Evolutionary conservation across 2,113 vertebrate genomes (phyloP).

Genomic region (Podocnemis expansa): DNA sequence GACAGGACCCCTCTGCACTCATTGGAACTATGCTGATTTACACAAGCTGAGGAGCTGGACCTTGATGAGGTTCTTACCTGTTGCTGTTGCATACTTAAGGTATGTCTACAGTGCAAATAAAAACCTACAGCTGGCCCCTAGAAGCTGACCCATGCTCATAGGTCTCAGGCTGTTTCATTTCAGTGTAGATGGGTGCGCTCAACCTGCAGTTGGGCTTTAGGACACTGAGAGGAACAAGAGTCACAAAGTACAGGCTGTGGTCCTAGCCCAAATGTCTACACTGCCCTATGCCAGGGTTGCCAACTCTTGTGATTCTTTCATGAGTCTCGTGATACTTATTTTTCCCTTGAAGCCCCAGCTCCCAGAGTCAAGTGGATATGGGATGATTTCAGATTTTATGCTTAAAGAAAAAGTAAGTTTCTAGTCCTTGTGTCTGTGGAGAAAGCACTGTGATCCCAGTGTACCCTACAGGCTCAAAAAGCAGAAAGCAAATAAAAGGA

Average conservation of each 20-base stretch:
- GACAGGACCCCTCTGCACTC: fast-evolving
- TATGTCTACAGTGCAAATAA: too few relatives aligned
- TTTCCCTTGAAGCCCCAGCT: not conserved
- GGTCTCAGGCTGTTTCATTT: too few relatives aligned
- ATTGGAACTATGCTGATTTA: not conserved
- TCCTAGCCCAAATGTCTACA: not conserved
- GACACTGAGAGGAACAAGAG: too few relatives aligned
- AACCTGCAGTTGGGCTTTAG: too few relatives aligned
- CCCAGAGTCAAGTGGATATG: not conserved
- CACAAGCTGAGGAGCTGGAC: not conserved
- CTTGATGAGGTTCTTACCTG: not conserved
- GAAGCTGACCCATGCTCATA: too few relatives aligned
- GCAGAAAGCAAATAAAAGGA: not conserved
- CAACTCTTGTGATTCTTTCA: not conserved
- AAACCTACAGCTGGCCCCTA: too few relatives aligned
- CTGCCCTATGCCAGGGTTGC: not conserved
- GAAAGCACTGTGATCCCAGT: not conserved
- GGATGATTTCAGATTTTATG: not conserved
- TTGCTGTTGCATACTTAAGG: not conserved
- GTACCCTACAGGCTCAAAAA: not conserved
- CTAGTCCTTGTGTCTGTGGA: not conserved
- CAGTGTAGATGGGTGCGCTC: too few relatives aligned
- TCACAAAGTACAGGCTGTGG: too few relatives aligned
- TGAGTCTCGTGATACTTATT: not conserved
- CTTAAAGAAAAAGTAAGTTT: not conserved